Evolutionary conservation across 2,888 invertebrate species (phyloP), one percentile per base, ranked within the genome.

Genomic region (Tachina fera): DNA sequence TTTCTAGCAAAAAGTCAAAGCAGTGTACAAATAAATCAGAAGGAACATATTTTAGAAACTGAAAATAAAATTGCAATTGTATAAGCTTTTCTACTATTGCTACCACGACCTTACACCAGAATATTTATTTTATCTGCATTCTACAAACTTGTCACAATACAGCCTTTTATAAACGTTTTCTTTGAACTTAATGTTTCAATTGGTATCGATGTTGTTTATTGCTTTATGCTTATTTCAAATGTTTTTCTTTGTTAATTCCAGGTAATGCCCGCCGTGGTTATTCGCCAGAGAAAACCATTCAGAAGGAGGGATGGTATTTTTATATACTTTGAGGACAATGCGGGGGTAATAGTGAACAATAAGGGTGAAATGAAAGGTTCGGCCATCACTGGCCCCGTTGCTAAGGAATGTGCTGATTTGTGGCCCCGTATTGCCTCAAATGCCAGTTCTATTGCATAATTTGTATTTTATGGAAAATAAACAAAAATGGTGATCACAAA

Each of bases 291-390:
- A 89, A 99, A 99, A 94, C 98, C 98, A 14, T 99, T 98, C 94
- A 95, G 99, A 89, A 98, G 99, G 97, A 98, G 98, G 96, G 98
- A 99, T 92, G 99, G 99, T 58, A 96, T 97, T 86, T 99, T 99
- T 93, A 97, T 99, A 94, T 99, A 99, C 94, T 99, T 99, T 93
- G 99, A 99, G 93, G 99, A 99, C 93, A 99, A 99, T 93, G 99
- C 99, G 39, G 99, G 99, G 76, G 99, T 99, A 68, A 99, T 99
- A 93, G 99, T 99, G 77, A 99, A 99, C 93, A 99, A 99, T 93
- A 99, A 99, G 94, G 99, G 99, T 87, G 99, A 99, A 95, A 99
- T 99, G 99, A 99, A 99, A 94, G 99, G 98, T 84, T 99, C 99
- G 19, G 99, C 99, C 87, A 99, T 99, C 92, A 99, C 99, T 70